phyloP scores from a whole-genome alignment of 2,113 vertebrate genomes.

The Vireo altiloquus region DNA sequence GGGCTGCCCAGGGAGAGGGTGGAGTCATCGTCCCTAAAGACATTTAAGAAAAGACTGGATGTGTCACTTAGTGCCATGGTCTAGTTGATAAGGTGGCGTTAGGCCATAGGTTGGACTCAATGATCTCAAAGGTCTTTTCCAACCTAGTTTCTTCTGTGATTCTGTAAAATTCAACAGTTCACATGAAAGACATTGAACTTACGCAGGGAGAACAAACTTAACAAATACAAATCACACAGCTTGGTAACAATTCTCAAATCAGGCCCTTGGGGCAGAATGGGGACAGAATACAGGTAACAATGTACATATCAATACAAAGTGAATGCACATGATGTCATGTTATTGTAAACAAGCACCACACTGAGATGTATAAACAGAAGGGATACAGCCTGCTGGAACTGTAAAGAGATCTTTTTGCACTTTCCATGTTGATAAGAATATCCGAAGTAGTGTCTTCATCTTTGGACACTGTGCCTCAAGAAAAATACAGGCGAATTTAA shows the following conservation, averaged over 20 bases:
- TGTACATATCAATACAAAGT: background rate
- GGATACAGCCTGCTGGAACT: background rate
- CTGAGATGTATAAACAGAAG: background rate
- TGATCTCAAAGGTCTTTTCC: background rate
- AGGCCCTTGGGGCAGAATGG: background rate
- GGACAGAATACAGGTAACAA: background rate
- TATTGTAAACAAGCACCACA: background rate
- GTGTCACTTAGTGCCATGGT: background rate
- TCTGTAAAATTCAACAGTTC: background rate
- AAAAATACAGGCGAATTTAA: background rate
- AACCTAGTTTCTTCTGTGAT: background rate
- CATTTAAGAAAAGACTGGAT: background rate
- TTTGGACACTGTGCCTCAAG: background rate
- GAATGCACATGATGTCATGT: background rate
- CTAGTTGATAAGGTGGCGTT: background rate
- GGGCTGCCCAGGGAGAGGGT: background rate
- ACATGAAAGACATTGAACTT: background rate
- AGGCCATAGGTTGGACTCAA: background rate
- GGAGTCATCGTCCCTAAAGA: accelerated
- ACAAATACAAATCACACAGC: background rate
- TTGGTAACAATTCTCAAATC: background rate
- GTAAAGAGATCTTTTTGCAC: background rate
- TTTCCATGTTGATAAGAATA: background rate
- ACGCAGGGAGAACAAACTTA: background rate
- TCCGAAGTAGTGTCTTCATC: background rate